phyloP scores from a whole-genome alignment of 2,797 vertebrate genomes.

The Acanthis flammea region DNA sequence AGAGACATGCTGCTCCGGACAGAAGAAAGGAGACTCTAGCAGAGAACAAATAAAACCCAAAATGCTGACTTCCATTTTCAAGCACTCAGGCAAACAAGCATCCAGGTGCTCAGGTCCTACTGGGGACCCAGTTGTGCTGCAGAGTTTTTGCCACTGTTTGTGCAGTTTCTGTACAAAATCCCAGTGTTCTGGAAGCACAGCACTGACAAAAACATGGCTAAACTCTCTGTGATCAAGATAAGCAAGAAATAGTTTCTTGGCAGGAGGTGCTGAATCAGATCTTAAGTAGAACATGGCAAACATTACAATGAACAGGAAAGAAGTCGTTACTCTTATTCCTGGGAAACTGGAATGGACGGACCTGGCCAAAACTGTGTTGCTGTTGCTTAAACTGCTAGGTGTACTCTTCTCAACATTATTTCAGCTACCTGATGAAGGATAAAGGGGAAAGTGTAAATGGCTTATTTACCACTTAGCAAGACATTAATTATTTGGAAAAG shows the following conservation, averaged over 20 bases:
- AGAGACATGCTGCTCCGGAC: neutral
- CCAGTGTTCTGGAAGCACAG: neutral
- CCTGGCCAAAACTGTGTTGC: neutral
- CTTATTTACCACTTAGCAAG: neutral
- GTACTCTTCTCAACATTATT: neutral
- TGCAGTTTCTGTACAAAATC: neutral
- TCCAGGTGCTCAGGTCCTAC: rapidly evolving
- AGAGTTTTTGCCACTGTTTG: neutral
- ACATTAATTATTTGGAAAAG: neutral
- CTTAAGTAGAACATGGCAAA: neutral
- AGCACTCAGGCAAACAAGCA: neutral
- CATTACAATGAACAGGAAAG: neutral
- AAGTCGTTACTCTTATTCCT: neutral
- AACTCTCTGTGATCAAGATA: neutral
- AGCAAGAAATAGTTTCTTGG: neutral
- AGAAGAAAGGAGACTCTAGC: neutral
- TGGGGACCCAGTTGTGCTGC: neutral
- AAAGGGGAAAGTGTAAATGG: neutral
- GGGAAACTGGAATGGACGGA: neutral
- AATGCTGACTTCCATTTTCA: neutral
- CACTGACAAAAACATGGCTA: neutral
- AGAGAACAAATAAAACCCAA: neutral
- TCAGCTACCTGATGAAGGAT: neutral
- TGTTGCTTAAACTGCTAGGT: neutral
- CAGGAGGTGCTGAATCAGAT: neutral